Percentiles rank a stretch among this genome's conserved stretches.
Evolutionary conservation across 2,113 vertebrate genomes (phyloP).

Genomic region (Peucedramus taeniatus): DNA sequence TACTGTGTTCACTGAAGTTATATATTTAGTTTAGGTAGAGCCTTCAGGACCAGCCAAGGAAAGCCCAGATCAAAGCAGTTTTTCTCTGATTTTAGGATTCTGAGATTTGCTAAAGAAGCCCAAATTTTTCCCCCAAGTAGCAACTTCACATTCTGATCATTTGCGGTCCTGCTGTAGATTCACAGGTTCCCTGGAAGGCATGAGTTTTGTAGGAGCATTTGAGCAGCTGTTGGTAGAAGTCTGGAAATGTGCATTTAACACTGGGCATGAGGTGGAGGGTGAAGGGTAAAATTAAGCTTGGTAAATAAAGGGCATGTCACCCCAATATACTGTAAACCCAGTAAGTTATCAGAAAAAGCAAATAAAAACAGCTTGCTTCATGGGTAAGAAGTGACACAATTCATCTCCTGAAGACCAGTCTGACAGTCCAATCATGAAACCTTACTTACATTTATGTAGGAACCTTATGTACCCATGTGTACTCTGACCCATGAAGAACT

Average conservation of each 20-base stretch:
- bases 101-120: neutral
- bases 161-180: neutral
- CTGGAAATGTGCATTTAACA: neutral
- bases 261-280: neutral
- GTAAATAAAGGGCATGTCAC: neutral
- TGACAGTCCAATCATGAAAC: neutral
- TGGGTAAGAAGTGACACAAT: rapidly evolving
- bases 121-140: neutral
- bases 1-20: neutral
- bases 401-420: neutral
- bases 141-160: neutral
- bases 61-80: neutral
- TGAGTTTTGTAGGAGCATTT: neutral
- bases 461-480: rapidly evolving
- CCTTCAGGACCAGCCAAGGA: neutral
- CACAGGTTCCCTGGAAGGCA: neutral
- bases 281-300: neutral
- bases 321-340: neutral
- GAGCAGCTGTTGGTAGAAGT: neutral
- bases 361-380: neutral
- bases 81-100: neutral
- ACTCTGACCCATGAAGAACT: neutral
- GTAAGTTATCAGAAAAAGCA: neutral
- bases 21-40: neutral
- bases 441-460: rapidly evolving